Base-by-base conservation (phyloP, 2,888 invertebrate genomes). In the Macrosiphum euphorbiae region DNA sequence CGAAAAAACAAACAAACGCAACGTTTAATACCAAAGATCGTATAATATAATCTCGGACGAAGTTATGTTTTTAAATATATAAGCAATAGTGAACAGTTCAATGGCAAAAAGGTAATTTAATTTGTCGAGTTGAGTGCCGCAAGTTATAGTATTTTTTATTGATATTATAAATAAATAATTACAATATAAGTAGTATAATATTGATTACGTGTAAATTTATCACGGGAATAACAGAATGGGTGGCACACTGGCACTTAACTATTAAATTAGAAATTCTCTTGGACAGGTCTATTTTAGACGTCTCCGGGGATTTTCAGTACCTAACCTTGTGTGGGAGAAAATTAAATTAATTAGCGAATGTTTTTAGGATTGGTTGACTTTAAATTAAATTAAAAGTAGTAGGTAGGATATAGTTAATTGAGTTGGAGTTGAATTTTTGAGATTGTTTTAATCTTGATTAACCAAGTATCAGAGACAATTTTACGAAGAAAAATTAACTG, bases 1-100 rank as follows among this genome's bases (percentile, higher is more conserved):
- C 35, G 2, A 78, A 67, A 16, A 85, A 94, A 47, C 78, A 20
- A 52, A 90, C 13, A 78, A 90, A 92, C 67, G 26, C n/a, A 67
- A 35, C 2, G 20, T 78, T 78, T 7, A 87, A 50, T 35, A n/a
- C 41, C n/a, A 92, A n/a, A 11, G 20, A 55, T 13, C 28, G 10
- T 50, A 61, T 90, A 35, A 90, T 50, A 61, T 90, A 35, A 90
- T 88, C 5, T 16, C 47, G 4, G 10, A n/a, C n/a, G n/a, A n/a
- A 4, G 13, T 8, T 58, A 58, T 58, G 7, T 28, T 44, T 44
- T 44, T 44, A 44, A 28, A 61, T 28, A 28, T 26, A 26, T 44
- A 11, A 26, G 61, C 28, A 61, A 26, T 61, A 28, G 61, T 28
- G 26, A 61, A 61, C 28, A 28, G 3, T 11, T 61, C 13, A n/a